Base-by-base conservation (phyloP, 2,888 invertebrate species). In the Microctonus brassicae region DNA sequence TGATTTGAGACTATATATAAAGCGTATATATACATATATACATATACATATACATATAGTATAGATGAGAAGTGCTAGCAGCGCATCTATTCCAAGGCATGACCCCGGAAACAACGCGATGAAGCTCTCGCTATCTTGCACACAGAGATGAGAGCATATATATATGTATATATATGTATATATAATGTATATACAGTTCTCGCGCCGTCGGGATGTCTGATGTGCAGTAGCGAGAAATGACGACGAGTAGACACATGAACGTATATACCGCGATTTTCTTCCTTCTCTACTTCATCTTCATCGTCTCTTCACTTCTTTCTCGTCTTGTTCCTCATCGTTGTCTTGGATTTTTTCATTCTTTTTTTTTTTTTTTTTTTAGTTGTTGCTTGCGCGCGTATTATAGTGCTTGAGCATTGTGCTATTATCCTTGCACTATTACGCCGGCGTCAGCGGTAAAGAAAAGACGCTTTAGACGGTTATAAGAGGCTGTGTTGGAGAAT, bases 91-190 rank as follows among this genome's bases (percentile, higher is more conserved):
- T 86, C 76, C 79, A 81, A 80, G 82, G 75, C 80, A 78, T 83
- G 86, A 86, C 82, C 86, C 87, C 86, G 86, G 86, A 87, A 86
- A 84, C 52, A 29, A 64, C 52, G 26, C 24, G 26, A 57, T 26
- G 26, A 29, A 57, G n/a, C 24, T 24, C 11, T 24, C 11, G 26
- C 26, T 57, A 47, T 47, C 57, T 57, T 26, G 57, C 29, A 26
- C 20, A 17, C 26, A n/a, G 26, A 57, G 29, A 11, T n/a, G n/a
- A n/a, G n/a, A n/a, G n/a, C n/a, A n/a, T n/a, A n/a, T n/a, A n/a
- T n/a, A n/a, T n/a, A n/a, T n/a, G n/a, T n/a, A n/a, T n/a, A n/a
- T n/a, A n/a, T n/a, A n/a, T n/a, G n/a, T n/a, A n/a, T n/a, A n/a
- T n/a, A n/a, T n/a, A n/a, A n/a, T n/a, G 57, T 11, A n/a, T n/a